Percentiles rank a stretch among this genome's conserved stretches.
These are phyloP conservation scores for Steinernema hermaphroditum DNA, from an alignment of 2,888 invertebrate species.

Conservation along the genomic window DNA sequence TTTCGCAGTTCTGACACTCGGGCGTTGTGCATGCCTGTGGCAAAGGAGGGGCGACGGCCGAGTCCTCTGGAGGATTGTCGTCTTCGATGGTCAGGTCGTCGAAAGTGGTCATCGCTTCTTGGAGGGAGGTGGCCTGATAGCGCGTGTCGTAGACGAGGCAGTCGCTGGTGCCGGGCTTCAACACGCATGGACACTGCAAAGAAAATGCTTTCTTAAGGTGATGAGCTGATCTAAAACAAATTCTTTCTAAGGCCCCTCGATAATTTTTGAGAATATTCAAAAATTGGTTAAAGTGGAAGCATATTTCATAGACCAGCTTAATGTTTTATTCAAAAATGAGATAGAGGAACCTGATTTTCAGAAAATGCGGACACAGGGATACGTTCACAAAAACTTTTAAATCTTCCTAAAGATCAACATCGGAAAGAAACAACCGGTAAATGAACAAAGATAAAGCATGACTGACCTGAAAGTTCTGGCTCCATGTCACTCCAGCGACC, in stretches of 20 bases:
- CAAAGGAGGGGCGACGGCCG: background rate
- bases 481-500: background rate
- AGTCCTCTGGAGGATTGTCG: conserved; percentile 25
- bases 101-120: conserved; percentile 53
- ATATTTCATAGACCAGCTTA: no score
- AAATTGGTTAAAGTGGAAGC: background rate
- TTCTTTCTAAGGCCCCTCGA: no score
- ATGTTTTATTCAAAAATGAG: background rate
- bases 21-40: conserved; percentile 37
- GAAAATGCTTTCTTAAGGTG: no score
- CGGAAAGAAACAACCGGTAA: no score
- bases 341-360: background rate
- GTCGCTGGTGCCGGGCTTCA: conserved; percentile 37
- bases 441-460: background rate
- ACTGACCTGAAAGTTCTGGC: conserved; percentile 20
- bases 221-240: no score
- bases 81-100: conserved; percentile 48
- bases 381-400: background rate
- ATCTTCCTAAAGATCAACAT: no score
- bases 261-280: conserved; percentile 3
- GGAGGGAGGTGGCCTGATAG: conserved; percentile 47
- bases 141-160: conserved; percentile 37
- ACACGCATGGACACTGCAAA: conserved; percentile 38
- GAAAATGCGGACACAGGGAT: background rate
- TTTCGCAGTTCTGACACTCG: conserved; percentile 41